Base-by-base conservation (phyloP, 2,888 invertebrate genomes). In the Ophioninae sp. region DNA sequence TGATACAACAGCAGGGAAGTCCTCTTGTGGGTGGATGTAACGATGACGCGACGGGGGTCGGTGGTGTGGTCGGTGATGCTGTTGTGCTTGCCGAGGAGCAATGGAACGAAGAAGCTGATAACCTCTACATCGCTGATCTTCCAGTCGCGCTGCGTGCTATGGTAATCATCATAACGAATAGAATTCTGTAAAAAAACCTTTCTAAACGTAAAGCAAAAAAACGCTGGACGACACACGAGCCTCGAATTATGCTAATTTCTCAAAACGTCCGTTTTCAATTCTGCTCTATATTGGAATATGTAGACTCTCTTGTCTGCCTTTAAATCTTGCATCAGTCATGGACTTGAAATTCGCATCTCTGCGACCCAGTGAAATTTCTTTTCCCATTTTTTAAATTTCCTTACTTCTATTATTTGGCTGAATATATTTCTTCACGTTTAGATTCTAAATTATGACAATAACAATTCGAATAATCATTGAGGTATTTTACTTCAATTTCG, bases 101-200 rank as follows among this genome's bases (percentile, higher is more conserved):
- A 73, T 94, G 94, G 91, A 94, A 94, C 89, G 94, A 94, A 85
- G 92, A 93, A 81, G 91, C 93, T 10, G 92, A 92, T 30, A 91
- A 92, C 74, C 84, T 93, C 58, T 92, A 93, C 89, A 96, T 96
- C 30, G 96, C 96, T 0, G 96, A 97, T 89, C 93, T 97, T 41
- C 97, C 97, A 0, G 95, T 96, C 65, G 96, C 97, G 89, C 93
- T 97, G 63, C 95, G 97, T n/a, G 96, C 97, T 0, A 97, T 97
- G 96, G 97, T 97, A 10, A 96, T 68, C 94, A 93, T 0, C 93
- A 93, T 89, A 93, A 0, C 92, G 93, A 93, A 10, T 13, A 56
- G 20, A 10, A 37, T 59, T 44, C 44, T 44, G 44, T 3, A 44
- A 30, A 30, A 30, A 30, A 30, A 30, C 2, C 30, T 2, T 30